These are phyloP conservation scores for Pseudopodoces humilis DNA, from an alignment of 2,113 vertebrate species.

Conservation along the genomic window DNA sequence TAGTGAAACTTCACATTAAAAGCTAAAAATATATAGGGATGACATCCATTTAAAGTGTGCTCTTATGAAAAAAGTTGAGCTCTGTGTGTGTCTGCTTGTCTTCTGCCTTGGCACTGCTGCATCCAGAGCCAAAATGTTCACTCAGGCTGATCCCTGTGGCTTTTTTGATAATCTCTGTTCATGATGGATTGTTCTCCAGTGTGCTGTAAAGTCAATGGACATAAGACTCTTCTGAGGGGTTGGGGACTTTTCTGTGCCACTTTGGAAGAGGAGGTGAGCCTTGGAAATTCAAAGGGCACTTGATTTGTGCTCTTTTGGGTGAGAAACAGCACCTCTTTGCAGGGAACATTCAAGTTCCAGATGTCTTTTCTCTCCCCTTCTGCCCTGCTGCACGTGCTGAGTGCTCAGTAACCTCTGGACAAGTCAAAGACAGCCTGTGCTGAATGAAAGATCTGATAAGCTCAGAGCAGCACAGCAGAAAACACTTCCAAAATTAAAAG, in stretches of 20 bases:
- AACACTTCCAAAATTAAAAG: neutral
- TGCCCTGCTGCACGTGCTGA: neutral
- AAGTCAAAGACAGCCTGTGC: rapidly evolving
- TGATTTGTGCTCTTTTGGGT: neutral
- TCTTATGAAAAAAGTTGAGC: neutral
- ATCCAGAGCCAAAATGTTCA: neutral
- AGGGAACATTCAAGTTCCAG: neutral
- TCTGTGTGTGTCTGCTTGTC: neutral
- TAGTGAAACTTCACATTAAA: neutral
- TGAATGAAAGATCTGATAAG: neutral
- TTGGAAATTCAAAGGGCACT: neutral
- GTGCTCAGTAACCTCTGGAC: neutral
- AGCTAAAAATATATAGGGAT: neutral
- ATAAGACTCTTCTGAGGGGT: neutral
- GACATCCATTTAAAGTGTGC: neutral
- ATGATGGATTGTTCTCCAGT: neutral
- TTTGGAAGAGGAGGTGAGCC: neutral
- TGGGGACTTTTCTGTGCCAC: neutral
- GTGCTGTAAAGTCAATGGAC: neutral
- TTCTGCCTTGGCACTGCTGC: neutral
- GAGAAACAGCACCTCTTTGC: neutral
- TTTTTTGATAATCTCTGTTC: neutral
- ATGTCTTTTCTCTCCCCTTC: neutral
- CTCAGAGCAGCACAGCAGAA: neutral
- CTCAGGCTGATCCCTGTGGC: neutral